phyloP scores from a whole-genome alignment of 1,140 invertebrate species.

The Alviniconcha marisindica region DNA sequence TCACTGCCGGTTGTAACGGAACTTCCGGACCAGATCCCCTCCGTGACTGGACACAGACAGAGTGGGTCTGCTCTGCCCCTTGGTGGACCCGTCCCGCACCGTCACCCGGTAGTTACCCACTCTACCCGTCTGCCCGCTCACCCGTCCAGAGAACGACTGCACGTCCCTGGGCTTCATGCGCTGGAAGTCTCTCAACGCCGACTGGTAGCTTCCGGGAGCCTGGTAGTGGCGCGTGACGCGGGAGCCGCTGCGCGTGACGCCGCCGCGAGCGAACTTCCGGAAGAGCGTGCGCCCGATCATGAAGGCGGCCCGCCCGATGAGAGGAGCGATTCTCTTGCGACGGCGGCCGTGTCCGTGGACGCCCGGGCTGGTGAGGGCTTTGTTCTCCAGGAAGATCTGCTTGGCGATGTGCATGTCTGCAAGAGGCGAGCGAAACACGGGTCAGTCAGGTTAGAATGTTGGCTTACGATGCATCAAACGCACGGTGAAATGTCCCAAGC shows the following conservation, averaged over 20 bases:
- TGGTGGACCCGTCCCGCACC: conserved; percentile 37
- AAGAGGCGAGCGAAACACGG: too few species aligned
- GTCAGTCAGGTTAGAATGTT: too few species aligned
- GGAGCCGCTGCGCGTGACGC: conserved; percentile 33
- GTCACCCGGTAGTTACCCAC: conserved; percentile 42
- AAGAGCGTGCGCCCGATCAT: conserved; percentile 23
- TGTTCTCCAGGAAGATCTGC: neutral
- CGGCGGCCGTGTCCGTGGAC: neutral
- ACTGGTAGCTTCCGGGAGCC: conserved; percentile 33
- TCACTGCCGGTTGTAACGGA: conserved; percentile 34
- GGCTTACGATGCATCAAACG: too few species aligned
- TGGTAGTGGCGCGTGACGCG: conserved; percentile 41
- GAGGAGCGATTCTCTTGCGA: conserved; percentile 5
- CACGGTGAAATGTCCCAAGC: too few species aligned
- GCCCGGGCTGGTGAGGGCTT: neutral
- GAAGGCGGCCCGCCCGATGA: conserved; percentile 26
- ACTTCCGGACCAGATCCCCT: conserved; percentile 28
- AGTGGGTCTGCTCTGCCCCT: conserved; percentile 28
- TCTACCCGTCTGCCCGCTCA: conserved; percentile 33
- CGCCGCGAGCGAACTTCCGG: neutral
- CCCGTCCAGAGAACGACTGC: conserved; percentile 4
- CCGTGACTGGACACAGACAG: conserved; percentile 25
- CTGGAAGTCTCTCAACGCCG: conserved; percentile 43
- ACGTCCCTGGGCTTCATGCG: conserved; percentile 4
- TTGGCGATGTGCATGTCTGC: conserved; percentile 8